Percentiles rank a stretch among this genome's conserved stretches.
phyloP scores from a whole-genome alignment of 2,797 vertebrate genomes.

The Urophycis tenuis region DNA sequence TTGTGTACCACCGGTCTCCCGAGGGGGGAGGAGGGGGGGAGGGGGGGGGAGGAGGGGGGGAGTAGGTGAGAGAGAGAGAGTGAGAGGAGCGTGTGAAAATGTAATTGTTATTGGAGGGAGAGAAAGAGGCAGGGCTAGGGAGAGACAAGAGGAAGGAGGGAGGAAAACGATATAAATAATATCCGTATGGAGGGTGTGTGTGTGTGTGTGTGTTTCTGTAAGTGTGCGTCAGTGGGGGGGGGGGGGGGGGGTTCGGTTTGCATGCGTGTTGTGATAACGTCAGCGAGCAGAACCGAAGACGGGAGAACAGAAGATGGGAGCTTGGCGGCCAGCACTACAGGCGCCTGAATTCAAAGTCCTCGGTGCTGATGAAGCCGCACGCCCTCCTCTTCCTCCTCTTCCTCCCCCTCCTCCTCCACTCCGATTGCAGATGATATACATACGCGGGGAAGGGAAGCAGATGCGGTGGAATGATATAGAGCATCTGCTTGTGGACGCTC shows the following conservation, averaged over 20 bases:
- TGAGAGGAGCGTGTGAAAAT: not conserved
- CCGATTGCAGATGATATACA: too few species aligned
- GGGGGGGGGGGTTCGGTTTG: too few species aligned
- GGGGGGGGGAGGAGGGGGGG: not conserved
- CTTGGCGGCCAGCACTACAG: not conserved
- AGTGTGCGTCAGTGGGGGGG: slow-evolving; percentile 16
- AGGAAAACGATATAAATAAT: slow-evolving; percentile 11
- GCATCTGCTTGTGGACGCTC: not conserved
- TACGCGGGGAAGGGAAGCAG: not conserved
- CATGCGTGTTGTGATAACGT: not conserved
- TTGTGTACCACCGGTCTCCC: too few species aligned
- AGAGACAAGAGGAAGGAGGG: not conserved
- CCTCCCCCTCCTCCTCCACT: too few species aligned
- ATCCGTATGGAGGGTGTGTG: not conserved
- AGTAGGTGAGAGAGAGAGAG: not conserved
- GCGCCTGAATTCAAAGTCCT: too few species aligned
- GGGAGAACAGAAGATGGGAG: not conserved
- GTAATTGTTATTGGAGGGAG: not conserved
- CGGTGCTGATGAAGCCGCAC: too few species aligned
- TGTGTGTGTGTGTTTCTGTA: not conserved
- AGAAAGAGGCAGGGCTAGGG: not conserved
- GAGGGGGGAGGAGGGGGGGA: too few species aligned
- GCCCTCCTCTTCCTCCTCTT: too few species aligned
- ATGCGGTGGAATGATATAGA: not conserved
- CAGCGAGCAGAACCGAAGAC: not conserved